Evolutionary conservation across 2,797 vertebrate species (phyloP).

Genomic region (Gymnothorax reevesii): DNA sequence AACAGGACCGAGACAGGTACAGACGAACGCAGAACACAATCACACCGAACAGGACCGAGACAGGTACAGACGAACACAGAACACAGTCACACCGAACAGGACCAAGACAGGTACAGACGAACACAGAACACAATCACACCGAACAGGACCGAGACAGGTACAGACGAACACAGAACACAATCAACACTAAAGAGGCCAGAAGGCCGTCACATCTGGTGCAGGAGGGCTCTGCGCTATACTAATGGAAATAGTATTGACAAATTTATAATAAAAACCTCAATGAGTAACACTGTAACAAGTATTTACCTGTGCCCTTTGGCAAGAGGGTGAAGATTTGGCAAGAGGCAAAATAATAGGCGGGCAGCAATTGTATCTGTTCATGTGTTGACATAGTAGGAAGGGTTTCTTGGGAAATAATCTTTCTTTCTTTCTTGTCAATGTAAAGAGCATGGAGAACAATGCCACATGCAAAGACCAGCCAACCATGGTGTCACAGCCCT

Average conservation of each 20-base stretch:
- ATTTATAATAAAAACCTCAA: neutral
- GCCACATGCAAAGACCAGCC: constrained; percentile 77
- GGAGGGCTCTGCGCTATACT: neutral
- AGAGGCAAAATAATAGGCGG: neutral
- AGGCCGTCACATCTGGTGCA: neutral
- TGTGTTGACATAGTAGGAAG: neutral
- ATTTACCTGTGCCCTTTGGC: neutral
- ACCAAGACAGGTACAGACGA: too few relatives aligned
- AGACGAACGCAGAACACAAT: too few relatives aligned
- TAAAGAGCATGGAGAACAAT: constrained; percentile 63
- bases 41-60: too few relatives aligned
- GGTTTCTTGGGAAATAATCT: neutral
- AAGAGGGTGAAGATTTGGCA: neutral
- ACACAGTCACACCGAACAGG: too few relatives aligned
- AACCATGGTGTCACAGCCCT: constrained; percentile 72
- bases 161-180: too few relatives aligned
- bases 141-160: too few relatives aligned
- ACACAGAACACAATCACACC: too few relatives aligned
- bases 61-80: too few relatives aligned
- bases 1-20: too few relatives aligned
- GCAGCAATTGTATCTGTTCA: neutral
- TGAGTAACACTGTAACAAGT: neutral
- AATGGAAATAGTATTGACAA: neutral
- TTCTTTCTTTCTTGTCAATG: constrained; percentile 16
- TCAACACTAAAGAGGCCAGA: too few relatives aligned